Conservation (phyloP, 1,140 invertebrate species). For the Drosophila willistoni region DNA sequence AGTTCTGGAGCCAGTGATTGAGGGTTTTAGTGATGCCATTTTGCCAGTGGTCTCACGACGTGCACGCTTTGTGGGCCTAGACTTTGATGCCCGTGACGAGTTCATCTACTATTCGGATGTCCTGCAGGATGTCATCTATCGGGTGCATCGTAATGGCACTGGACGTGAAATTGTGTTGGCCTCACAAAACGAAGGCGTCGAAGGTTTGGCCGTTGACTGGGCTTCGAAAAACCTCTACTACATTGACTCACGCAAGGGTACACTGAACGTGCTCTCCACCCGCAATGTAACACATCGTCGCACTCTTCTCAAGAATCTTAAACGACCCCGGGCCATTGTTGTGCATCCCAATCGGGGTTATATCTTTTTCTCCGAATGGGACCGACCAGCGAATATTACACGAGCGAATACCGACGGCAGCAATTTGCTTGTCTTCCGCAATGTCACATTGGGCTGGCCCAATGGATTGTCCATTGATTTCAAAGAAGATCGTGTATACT, state of each 20-base stretch:
- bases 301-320: slow-evolving; percentile 93
- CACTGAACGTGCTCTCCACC: slow-evolving; percentile 96
- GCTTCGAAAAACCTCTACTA: slow-evolving; percentile 98
- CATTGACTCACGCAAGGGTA: slow-evolving; percentile 98
- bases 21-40: slow-evolving; percentile 97
- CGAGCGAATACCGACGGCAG: slow-evolving; percentile 94
- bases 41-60: slow-evolving; percentile 94
- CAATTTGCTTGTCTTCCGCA: slow-evolving; percentile 93
- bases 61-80: slow-evolving; percentile 97
- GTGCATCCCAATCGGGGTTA: slow-evolving; percentile 97
- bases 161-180: slow-evolving; percentile 95
- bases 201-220: slow-evolving; percentile 98
- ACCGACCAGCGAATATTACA: slow-evolving; percentile 97
- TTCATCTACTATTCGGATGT: slow-evolving; percentile 99
- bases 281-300: slow-evolving; percentile 92
- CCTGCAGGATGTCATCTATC: slow-evolving; percentile 97
- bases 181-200: slow-evolving; percentile 98
- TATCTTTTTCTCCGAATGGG: slow-evolving; percentile 98
- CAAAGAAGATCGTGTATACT: slow-evolving; percentile 92
- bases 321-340: slow-evolving; percentile 96
- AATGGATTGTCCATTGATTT: slow-evolving; percentile 98
- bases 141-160: slow-evolving; percentile 94
- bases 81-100: slow-evolving; percentile 96
- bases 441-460: slow-evolving; percentile 97
- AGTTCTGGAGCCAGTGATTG: slow-evolving; percentile 93